phyloP scores from a whole-genome alignment of 2,113 vertebrate genomes.

The Callaeas wilsoni region DNA sequence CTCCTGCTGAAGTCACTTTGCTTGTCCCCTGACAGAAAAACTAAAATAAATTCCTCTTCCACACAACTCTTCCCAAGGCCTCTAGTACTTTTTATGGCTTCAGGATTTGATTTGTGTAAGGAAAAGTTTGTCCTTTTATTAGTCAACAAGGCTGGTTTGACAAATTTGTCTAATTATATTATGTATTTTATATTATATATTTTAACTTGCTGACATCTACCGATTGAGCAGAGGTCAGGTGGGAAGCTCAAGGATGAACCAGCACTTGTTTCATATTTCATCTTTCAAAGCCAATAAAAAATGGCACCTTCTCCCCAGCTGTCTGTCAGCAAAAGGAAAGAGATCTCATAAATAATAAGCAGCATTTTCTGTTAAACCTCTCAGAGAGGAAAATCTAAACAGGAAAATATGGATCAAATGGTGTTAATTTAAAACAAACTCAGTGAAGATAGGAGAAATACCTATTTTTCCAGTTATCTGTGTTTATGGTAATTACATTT shows the following conservation, averaged over 20 bases:
- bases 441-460: background rate
- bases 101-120: slow-evolving; percentile 44
- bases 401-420: background rate
- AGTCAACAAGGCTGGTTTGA: background rate
- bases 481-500: background rate
- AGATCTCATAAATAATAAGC: background rate
- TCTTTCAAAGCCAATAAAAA: background rate
- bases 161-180: background rate
- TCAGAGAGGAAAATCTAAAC: background rate
- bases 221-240: background rate
- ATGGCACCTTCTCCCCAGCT: background rate
- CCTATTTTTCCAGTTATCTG: background rate
- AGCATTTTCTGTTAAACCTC: background rate
- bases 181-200: slow-evolving; percentile 5
- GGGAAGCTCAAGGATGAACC: slow-evolving; percentile 46
- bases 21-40: background rate
- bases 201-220: slow-evolving; percentile 4
- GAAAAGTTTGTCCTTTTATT: slow-evolving; percentile 11
- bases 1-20: background rate
- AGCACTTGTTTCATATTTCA: slow-evolving; percentile 46
- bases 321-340: background rate
- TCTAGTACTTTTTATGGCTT: background rate
- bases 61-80: background rate
- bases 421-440: background rate
- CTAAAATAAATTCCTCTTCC: background rate